Conservation (phyloP, 2,888 invertebrate genomes). For the Metellina segmentata region DNA sequence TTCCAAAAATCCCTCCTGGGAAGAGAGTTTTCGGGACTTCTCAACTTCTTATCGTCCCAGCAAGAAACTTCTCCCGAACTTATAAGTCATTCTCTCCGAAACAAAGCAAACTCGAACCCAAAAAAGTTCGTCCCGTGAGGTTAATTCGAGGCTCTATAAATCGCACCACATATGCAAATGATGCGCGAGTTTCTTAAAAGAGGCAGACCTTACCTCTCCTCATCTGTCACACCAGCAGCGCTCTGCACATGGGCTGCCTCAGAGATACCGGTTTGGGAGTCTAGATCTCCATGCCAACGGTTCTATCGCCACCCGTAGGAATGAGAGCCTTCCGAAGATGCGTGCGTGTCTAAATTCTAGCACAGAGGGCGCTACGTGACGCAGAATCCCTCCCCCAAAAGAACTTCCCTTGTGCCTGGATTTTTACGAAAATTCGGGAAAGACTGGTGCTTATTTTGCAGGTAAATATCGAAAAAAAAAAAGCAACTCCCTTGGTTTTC, state of each 20-base stretch:
- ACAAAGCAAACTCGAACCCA: background rate
- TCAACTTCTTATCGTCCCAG: background rate
- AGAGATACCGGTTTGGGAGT: background rate
- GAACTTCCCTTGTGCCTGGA: background rate
- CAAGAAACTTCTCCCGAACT: background rate
- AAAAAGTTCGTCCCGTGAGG: background rate
- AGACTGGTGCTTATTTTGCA: constrained; percentile 18
- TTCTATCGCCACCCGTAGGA: constrained; percentile 13
- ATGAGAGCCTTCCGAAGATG: constrained; percentile 23
- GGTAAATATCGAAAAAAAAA: constrained; percentile 8
- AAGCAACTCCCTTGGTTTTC: background rate
- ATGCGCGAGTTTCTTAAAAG: background rate
- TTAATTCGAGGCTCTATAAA: background rate
- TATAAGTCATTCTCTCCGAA: background rate
- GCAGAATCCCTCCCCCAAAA: background rate
- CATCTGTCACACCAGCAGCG: background rate
- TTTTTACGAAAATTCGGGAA: constrained; percentile 36
- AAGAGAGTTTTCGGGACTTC: background rate
- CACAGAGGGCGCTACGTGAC: constrained; percentile 47
- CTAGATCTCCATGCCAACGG: constrained; percentile 41
- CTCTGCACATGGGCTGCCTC: constrained; percentile 27
- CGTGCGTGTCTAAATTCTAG: constrained; percentile 17
- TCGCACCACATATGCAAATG: background rate
- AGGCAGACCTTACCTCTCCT: background rate
- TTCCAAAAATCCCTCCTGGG: too few relatives aligned